Conservation (phyloP, 2,113 vertebrate genomes). For the Notechis scutatus region DNA sequence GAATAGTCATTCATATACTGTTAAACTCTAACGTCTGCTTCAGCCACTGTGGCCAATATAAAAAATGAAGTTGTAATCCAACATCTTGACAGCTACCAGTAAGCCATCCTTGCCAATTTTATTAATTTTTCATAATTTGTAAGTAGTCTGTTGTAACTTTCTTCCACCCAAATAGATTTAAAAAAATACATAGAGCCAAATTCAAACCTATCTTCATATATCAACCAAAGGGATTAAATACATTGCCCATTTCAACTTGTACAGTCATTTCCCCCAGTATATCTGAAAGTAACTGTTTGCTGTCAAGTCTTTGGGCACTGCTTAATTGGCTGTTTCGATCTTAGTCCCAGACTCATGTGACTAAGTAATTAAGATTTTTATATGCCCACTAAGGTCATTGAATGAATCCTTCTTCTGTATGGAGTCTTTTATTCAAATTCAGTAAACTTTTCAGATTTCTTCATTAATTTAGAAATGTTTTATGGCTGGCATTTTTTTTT, state of each 20-base stretch:
- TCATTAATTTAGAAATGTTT: background rate
- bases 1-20: background rate
- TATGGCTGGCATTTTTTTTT: background rate
- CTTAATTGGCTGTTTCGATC: background rate
- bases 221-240: background rate
- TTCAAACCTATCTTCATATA: background rate
- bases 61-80: background rate
- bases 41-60: background rate
- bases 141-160: background rate
- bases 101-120: background rate
- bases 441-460: background rate
- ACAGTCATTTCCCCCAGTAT: background rate
- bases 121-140: background rate
- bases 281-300: background rate
- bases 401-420: background rate
- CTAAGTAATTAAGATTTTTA: background rate
- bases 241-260: slow-evolving; percentile 1
- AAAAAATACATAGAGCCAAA: background rate
- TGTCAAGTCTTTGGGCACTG: background rate
- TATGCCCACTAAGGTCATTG: background rate
- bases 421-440: background rate
- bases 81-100: background rate
- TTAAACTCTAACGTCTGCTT: background rate
- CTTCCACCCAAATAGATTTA: background rate
- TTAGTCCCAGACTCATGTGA: background rate